Evolutionary conservation across 2,888 invertebrate genomes (phyloP), one percentile per base, ranked within the genome.

Genomic region (Synanthedon andrenaeformis): DNA sequence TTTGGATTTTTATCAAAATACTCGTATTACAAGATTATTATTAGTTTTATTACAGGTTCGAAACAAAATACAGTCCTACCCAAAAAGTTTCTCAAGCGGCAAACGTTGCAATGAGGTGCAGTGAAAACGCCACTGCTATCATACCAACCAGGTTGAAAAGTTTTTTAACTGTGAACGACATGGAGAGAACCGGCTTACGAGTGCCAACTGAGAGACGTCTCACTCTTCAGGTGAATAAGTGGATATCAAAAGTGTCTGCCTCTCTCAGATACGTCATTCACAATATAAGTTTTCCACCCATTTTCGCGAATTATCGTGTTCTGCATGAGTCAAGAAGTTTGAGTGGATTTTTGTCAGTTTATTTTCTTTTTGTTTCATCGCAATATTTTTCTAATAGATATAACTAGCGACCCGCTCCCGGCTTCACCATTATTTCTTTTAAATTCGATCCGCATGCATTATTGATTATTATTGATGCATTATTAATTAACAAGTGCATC

Each of bases 191-290:
- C 60, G 72, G 82, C 79, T 82, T 80, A 81, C 35, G 35, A 35
- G 35, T 35, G 72, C 79, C 75, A 78, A 76, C 67, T 65, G 74
- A 72, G 66, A 69, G 72, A 62, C 63, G 58, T 57, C 56, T 57
- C 63, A 41, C 35, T 49, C 49, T 58, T 55, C 76, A 73, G 76
- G 75, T 74, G 72, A 72, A 74, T 72, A 68, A 64, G 63, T 45
- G 23, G 70, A 65, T 62, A 70, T 74, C 78, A 72, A 62, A 57
- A 61, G 58, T 64, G 73, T 70, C 79, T 80, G 82, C 70, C 67
- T 59, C 62, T 62, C 63, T 56, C 63, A 67, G 84, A 84, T 84
- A 85, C 69, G 83, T 84, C 84, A 82, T 75, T 83, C 83, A 80
- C 35, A 35, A 35, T 76, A 66, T 69, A 74, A 82, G 77, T 82